Evolutionary conservation across 2,888 invertebrate genomes (phyloP).

Genomic region (Atethmia centrago): DNA sequence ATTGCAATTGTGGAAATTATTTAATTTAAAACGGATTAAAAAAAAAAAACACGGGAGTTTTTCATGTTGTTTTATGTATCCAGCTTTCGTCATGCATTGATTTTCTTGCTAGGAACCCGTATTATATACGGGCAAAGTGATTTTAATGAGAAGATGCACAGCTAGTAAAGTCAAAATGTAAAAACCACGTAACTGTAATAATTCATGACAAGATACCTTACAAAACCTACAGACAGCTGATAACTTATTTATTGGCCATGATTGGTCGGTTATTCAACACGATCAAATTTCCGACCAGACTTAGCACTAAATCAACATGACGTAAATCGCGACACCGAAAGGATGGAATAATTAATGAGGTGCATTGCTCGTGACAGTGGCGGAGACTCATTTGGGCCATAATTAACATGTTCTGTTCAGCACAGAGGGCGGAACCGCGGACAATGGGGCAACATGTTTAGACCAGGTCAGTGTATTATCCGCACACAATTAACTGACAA

Average conservation of each 20-base stretch:
- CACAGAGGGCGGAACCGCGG: constrained; percentile 63
- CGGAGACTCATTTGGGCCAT: constrained; percentile 76
- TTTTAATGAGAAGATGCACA: too few relatives aligned
- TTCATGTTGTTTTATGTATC: too few relatives aligned
- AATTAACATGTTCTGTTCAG: constrained; percentile 81
- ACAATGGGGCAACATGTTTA: constrained; percentile 73
- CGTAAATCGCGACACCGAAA: constrained; percentile 70
- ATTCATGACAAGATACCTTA: neutral
- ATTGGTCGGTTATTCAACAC: neutral
- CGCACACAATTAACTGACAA: constrained; percentile 75
- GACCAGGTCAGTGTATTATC: constrained; percentile 70
- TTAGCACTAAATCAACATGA: constrained; percentile 65
- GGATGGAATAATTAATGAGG: constrained; percentile 77
- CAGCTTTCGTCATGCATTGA: too few relatives aligned
- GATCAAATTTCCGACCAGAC: constrained; percentile 13
- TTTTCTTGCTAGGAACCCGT: too few relatives aligned
- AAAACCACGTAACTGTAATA: too few relatives aligned
- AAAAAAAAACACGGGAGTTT: too few relatives aligned
- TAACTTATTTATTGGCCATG: neutral
- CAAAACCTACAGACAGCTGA: neutral
- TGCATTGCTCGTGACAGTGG: constrained; percentile 77
- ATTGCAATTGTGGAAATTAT: too few relatives aligned
- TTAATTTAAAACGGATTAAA: too few relatives aligned
- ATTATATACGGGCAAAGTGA: too few relatives aligned
- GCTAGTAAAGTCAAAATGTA: too few relatives aligned